Conservation (phyloP, 2,888 invertebrate genomes). For the Mesoligia furuncula region DNA sequence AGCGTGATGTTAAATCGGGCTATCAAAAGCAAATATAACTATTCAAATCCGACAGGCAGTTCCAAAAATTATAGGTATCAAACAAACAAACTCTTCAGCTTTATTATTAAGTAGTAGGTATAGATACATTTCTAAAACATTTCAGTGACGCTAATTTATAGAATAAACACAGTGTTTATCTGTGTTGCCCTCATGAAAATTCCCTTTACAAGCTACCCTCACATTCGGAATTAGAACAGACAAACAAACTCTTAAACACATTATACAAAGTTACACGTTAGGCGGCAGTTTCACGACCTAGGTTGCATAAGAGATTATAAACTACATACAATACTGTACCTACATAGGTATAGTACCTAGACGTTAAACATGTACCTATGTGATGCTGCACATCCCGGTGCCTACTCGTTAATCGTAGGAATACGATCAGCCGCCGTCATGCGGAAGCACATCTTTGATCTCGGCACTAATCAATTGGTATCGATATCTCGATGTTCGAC, state of each 20-base stretch:
- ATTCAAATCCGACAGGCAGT: too few relatives aligned
- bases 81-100: too few relatives aligned
- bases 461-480: conserved; percentile 83
- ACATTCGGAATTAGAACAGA: conserved; percentile 42
- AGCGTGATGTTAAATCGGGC: too few relatives aligned
- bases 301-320: conserved; percentile 47
- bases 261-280: conserved; percentile 47
- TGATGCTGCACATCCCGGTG: conserved; percentile 68
- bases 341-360: not conserved
- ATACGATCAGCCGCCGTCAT: conserved; percentile 76
- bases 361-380: conserved; percentile 14
- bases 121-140: not conserved
- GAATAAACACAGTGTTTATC: conserved; percentile 23
- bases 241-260: conserved; percentile 57
- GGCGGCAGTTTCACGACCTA: conserved; percentile 28
- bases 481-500: conserved; percentile 79
- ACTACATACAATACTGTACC: conserved; percentile 30
- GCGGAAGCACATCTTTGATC: conserved; percentile 87
- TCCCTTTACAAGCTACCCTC: conserved; percentile 24
- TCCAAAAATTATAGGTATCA: too few relatives aligned
- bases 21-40: too few relatives aligned
- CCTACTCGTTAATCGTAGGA: conserved; percentile 75
- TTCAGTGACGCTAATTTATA: not conserved
- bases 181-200: conserved; percentile 33
- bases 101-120: too few relatives aligned